Base-by-base conservation (phyloP, 2,113 vertebrate genomes). In the Misgurnus mizolepis region DNA sequence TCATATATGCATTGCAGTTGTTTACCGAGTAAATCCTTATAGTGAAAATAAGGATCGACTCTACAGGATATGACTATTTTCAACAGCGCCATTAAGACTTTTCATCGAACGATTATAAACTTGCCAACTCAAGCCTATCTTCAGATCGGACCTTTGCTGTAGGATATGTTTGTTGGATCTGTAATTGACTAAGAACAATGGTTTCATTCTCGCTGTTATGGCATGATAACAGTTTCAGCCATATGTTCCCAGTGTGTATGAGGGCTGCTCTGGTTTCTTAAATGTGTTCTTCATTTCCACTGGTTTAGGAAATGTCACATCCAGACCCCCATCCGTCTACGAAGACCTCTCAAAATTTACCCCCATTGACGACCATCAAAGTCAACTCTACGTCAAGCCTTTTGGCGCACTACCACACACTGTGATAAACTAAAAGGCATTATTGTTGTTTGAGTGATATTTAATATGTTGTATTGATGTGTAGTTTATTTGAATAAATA, bases 271-370 rank as follows among this genome's bases (percentile, higher is more conserved):
- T 80, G 72, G 39, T 78, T 85, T 82, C 80, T 82, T 76, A 83
- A 92, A 90, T 90, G 81, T 91, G 92, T 91, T 93, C 86, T 83
- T 89, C 81, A 89, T 93, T 92, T 91, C 75, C 89, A 88, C 67
- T 66, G 78, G 66, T 75, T 80, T 55, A 71, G 85, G 83, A 86
- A 89, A 86, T 88, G 85, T 90, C 87, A 88, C 78, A 90, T 82
- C 78, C 87, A 92, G 88, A 87, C 84, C 88, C 83, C 80, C 85
- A 62, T 78, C 61, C 65, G 73, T 74, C 75, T 67, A 79, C 11
- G 45, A 83, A 65, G 47, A 71, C 34, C 56, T 79, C 85, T 80
- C 76, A 71, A 75, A 79, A 78, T 69, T 55, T 47, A 3, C 71
- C 66, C 68, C 72, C 85, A 82, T 77, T 60, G 55, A 79, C 55